phyloP scores from a whole-genome alignment of 1,140 invertebrate species.

The Drosophila bipectinata region DNA sequence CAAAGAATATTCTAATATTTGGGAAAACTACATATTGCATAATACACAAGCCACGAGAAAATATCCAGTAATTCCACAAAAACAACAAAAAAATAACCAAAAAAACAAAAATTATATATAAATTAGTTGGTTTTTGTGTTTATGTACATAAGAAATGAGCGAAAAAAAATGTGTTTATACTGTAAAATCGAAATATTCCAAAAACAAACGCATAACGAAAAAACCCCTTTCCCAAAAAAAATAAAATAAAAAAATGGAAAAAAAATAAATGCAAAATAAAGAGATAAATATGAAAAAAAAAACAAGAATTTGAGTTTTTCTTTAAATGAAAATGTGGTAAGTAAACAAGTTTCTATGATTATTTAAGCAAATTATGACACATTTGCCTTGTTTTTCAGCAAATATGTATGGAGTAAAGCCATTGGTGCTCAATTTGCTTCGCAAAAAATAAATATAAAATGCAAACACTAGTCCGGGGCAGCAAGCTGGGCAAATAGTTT shows the following conservation, averaged over 20 bases:
- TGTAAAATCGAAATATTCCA: slow-evolving; percentile 48
- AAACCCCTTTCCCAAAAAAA: slow-evolving; percentile 6
- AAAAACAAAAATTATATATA: slow-evolving; percentile 4
- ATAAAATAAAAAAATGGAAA: slow-evolving; percentile 27
- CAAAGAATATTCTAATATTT: slow-evolving; percentile 36
- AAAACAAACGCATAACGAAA: slow-evolving; percentile 15
- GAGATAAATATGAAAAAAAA: slow-evolving; percentile 52
- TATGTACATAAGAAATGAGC: slow-evolving; percentile 53
- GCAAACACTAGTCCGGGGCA: slow-evolving; percentile 5
- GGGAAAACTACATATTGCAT: slow-evolving; percentile 44
- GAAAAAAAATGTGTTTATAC: slow-evolving; percentile 42
- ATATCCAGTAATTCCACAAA: slow-evolving; percentile 17
- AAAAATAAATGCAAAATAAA: slow-evolving; percentile 67
- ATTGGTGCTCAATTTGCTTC: slow-evolving; percentile 69
- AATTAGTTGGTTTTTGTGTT: slow-evolving; percentile 55
- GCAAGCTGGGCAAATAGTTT: slow-evolving; percentile 62
- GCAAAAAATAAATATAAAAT: slow-evolving; percentile 54
- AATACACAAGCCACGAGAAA: slow-evolving; percentile 26
- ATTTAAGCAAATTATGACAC: neutral
- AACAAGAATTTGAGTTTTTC: neutral
- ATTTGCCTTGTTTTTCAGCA: neutral
- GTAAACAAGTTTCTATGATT: neutral
- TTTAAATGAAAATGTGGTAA: slow-evolving; percentile 1
- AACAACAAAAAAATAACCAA: neutral
- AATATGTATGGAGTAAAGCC: neutral